These are phyloP conservation scores for Prionchulus punctatus DNA, from an alignment of 2,888 invertebrate species.

Conservation along the genomic window DNA sequence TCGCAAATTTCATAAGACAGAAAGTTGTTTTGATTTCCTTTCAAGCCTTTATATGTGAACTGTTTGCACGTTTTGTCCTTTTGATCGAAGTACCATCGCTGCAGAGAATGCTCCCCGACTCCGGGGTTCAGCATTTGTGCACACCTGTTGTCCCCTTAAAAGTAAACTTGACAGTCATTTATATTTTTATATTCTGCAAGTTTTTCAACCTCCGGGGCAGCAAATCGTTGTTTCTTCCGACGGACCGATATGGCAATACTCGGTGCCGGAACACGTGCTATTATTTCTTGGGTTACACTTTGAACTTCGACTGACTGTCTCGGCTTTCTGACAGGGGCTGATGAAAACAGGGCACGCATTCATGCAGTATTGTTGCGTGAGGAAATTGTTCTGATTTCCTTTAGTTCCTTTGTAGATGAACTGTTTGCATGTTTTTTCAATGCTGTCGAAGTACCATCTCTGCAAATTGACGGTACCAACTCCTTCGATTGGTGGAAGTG, in stretches of 20 bases:
- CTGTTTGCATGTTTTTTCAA: conserved; percentile 9
- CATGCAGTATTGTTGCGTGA: conserved; percentile 17
- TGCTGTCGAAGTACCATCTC: conserved; percentile 8
- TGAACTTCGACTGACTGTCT: conserved; percentile 16
- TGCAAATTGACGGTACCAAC: neutral
- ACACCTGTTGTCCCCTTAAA: too few species aligned
- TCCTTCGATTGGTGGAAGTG: neutral
- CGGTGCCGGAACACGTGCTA: too few species aligned
- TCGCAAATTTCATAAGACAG: conserved; percentile 11
- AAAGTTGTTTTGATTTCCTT: conserved; percentile 29
- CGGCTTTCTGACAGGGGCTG: conserved; percentile 26
- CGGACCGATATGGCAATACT: conserved; percentile 12
- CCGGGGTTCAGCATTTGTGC: too few species aligned
- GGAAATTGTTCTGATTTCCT: conserved; percentile 22
- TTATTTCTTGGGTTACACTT: conserved; percentile 19
- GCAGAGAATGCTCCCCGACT: neutral
- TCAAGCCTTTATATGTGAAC: conserved; percentile 17
- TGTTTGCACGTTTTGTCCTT: conserved; percentile 10
- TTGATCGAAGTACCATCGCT: conserved; percentile 12
- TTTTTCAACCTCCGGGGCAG: conserved; percentile 9
- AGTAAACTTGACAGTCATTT: too few species aligned
- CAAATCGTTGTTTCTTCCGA: conserved; percentile 5
- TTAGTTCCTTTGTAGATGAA: conserved; percentile 18
- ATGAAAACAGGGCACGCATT: conserved; percentile 19
- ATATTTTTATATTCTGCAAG: too few species aligned